Conservation (phyloP, 1,140 invertebrate genomes). For the Bombus balteatus region DNA sequence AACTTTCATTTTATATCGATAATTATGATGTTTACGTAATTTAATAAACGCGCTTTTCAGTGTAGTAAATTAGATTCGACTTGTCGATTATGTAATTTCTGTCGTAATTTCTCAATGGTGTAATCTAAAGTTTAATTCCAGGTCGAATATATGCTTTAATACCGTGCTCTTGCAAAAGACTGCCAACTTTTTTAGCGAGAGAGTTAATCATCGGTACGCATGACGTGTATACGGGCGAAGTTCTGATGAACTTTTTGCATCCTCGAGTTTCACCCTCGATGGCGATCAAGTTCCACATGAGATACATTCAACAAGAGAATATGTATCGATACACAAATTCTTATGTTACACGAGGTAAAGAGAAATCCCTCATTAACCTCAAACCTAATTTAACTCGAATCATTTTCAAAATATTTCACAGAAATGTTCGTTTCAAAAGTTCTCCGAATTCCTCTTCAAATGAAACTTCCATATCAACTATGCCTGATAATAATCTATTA, state of each 20-base stretch:
- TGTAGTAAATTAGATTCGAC: background rate
- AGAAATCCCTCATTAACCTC: background rate
- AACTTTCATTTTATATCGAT: background rate
- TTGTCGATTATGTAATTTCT: background rate
- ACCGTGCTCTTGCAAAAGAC: background rate
- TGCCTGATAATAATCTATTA: too few species aligned
- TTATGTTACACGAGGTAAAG: background rate
- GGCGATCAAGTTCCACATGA: conserved; percentile 30
- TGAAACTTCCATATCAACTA: too few species aligned
- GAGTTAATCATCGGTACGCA: background rate
- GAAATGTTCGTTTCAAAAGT: background rate
- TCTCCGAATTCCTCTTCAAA: background rate
- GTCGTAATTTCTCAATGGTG: background rate
- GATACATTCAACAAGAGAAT: conserved; percentile 5
- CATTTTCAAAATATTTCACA: background rate
- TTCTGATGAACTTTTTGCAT: conserved; percentile 31
- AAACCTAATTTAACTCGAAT: background rate
- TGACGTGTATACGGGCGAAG: background rate
- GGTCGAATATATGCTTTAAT: background rate
- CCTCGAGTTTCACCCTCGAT: conserved; percentile 49
- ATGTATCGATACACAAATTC: conserved; percentile 8
- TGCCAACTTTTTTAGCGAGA: background rate
- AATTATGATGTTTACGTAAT: background rate
- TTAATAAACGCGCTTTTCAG: background rate
- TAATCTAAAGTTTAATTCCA: background rate